A percentile compares a stretch with the other conserved stretches of the same genome.
Conservation (phyloP, 2,797 vertebrate genomes). For the Bradypodion ventrale region DNA sequence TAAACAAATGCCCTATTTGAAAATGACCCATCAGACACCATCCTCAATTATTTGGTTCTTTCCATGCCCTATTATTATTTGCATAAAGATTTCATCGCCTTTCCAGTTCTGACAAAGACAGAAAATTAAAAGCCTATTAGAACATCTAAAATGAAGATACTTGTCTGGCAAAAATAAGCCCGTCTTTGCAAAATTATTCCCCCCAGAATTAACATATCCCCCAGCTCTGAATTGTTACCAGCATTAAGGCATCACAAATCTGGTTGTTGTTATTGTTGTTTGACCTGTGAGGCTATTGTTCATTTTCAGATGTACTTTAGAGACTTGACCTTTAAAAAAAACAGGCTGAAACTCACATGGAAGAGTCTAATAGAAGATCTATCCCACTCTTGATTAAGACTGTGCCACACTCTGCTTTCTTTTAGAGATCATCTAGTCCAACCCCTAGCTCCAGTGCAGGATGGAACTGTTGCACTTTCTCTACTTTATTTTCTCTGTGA, state of each 20-base stretch:
- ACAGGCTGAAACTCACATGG: neutral
- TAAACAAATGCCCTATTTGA: neutral
- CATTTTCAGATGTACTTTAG: neutral
- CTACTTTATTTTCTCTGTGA: no score
- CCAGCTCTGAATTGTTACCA: neutral
- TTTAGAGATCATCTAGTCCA: neutral
- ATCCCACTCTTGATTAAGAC: neutral
- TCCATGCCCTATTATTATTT: slow-evolving; percentile 5
- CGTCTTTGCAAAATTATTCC: neutral
- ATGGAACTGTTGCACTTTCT: no score
- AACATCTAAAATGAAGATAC: neutral
- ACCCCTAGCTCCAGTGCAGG: neutral
- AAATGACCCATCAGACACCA: slow-evolving; percentile 9
- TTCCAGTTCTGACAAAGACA: neutral
- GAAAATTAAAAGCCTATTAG: neutral
- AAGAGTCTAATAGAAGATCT: neutral
- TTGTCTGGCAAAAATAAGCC: neutral
- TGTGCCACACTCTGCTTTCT: no score
- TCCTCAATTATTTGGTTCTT: slow-evolving; percentile 8
- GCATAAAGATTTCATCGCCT: slow-evolving; percentile 3
- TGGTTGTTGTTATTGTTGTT: neutral
- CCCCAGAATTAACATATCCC: neutral
- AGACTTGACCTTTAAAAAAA: neutral
- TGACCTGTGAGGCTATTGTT: neutral
- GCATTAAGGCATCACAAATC: slow-evolving; percentile 4